Percentiles rank a stretch among this genome's conserved stretches.
phyloP scores from a whole-genome alignment of 2,797 vertebrate genomes.

The Mallotus villosus region DNA sequence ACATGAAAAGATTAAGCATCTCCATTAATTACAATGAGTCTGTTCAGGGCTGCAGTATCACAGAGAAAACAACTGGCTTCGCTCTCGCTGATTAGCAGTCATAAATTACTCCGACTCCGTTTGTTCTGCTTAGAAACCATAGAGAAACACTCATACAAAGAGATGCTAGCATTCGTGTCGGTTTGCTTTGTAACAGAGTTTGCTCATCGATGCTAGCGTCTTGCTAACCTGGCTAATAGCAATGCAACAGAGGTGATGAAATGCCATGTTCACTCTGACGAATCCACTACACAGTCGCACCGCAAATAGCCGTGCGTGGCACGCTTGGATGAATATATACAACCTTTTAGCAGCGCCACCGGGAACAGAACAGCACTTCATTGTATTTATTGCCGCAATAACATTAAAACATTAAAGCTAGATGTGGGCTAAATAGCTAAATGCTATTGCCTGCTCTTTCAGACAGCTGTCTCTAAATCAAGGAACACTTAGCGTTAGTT shows the following conservation, averaged over 20 bases:
- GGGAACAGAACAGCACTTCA: constrained; percentile 39
- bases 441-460: constrained; percentile 39
- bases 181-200: constrained; percentile 13
- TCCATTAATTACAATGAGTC: constrained; percentile 60
- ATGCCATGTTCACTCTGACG: constrained; percentile 4
- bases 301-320: constrained; percentile 22
- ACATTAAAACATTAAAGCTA: constrained; percentile 43
- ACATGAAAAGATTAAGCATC: constrained; percentile 66
- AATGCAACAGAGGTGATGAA: constrained; percentile 3
- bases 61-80: constrained; percentile 4
- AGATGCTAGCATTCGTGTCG: not conserved
- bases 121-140: constrained; percentile 1
- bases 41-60: not conserved
- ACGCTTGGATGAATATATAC: constrained; percentile 44
- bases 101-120: constrained; percentile 23
- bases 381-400: constrained; percentile 47
- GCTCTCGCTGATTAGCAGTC: constrained; percentile 33
- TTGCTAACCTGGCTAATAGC: constrained; percentile 35
- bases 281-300: constrained; percentile 16
- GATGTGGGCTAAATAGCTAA: constrained; percentile 35
- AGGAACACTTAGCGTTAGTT: constrained; percentile 23
- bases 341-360: constrained; percentile 42
- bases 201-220: constrained; percentile 39
- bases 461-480: constrained; percentile 49
- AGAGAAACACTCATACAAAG: constrained; percentile 6